Evolutionary conservation across 2,113 vertebrate species (phyloP), one percentile per base, ranked within the genome.

Genomic region (Peucedramus taeniatus): DNA sequence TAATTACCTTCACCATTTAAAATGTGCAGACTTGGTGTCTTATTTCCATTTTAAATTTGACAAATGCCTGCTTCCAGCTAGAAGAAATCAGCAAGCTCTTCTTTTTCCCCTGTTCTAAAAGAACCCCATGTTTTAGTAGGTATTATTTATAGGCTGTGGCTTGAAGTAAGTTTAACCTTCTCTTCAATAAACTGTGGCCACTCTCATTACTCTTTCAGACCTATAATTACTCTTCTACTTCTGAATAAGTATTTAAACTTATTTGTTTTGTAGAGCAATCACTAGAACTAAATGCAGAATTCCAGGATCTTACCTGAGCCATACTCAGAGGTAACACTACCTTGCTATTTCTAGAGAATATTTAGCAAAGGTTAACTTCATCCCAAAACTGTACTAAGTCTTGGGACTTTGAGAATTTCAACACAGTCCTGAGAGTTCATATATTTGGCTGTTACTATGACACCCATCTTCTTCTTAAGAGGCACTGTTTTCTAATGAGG

Each of bases 1-100:
- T 94, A 76, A 96, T 91, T 93, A 85, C 28, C 53, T 78, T 91
- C 89, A 69, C 44, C 39, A 56, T 91, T 92, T 78, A 18, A 94
- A 94, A 94, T 72, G 69, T 69, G 37, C 65, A 91, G 30, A 83
- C 49, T 77, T 40, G 11, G 57, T 49, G 37, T 53, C 74, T 85
- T 91, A 83, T 76, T 89, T 93, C 60, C 33, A 76, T 90, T 84
- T 94, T 45, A 87, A 61, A 54, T 69, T 72, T 89, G 28, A 87
- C 37, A 82, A 35, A 65, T 0, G 3, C 42, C 61, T 89, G 31
- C 53, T 92, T 89, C 26, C 40, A 76, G 15, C 9, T 47, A 53
- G 31, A 91, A 68, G 37, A 93, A 90, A 63, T 59, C 18, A 70
- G 39, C 21, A 50, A 76, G 9, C 6, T 51, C 5, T 40, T 42